phyloP scores from a whole-genome alignment of 2,797 vertebrate genomes.

The Rhincodon typus region DNA sequence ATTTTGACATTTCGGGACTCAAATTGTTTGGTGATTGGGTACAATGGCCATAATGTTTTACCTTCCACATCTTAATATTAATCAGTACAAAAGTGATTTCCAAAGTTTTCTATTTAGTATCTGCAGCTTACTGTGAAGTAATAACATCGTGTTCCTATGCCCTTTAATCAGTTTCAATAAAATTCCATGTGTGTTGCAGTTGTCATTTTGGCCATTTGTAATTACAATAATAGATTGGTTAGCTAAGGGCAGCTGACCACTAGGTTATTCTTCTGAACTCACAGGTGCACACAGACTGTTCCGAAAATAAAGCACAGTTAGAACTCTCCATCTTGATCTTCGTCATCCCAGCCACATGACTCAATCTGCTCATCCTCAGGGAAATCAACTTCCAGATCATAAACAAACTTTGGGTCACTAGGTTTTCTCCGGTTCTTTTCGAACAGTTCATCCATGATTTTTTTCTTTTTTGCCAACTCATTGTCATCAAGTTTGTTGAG shows the following conservation, averaged over 20 bases:
- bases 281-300: background rate
- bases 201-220: background rate
- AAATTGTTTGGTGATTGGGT: background rate
- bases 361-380: conserved; percentile 58
- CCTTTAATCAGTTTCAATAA: background rate
- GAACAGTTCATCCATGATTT: conserved; percentile 83
- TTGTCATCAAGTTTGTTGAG: conserved; percentile 83
- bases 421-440: conserved; percentile 76
- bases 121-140: background rate
- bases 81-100: background rate
- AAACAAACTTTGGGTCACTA: conserved; percentile 79
- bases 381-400: conserved; percentile 81
- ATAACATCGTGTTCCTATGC: background rate
- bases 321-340: conserved; percentile 71
- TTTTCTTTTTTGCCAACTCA: conserved; percentile 75
- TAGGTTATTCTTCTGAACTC: background rate
- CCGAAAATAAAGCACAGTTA: conserved; percentile 44
- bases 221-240: background rate
- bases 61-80: background rate
- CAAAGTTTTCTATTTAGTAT: background rate
- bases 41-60: background rate
- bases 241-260: background rate
- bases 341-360: conserved; percentile 80
- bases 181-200: background rate
- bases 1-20: background rate